Base-by-base conservation (phyloP, 2,888 invertebrate genomes). In the Andrena marginata region DNA sequence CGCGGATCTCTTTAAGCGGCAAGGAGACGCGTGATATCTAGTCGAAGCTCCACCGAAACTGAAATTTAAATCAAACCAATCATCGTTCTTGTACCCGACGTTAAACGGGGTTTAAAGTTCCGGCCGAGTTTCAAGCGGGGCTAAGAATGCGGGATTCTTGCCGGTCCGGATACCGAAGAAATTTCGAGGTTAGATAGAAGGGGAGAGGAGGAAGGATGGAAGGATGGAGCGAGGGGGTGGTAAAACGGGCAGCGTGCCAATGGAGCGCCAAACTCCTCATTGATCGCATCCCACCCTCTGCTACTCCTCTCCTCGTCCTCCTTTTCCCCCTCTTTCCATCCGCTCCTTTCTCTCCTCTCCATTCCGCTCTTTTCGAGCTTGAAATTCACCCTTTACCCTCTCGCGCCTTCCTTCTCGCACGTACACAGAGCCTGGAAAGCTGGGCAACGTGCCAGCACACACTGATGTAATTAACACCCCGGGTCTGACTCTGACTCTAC, bases 401-500 rank as follows among this genome's bases (percentile, higher is more conserved):
- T 62, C 51, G 31, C 69, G 59, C 75, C 51, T 64, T 51, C 80
- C 42, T 69, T 74, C 56, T 80, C 59, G 13, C 67, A 59, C 62
- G 62, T 64, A 56, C 26, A 59, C 63, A 64, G 1, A 60, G 73
- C 73, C 56, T 59, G 42, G 71, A 60, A 81, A 73, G 83, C 64
- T 23, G 89, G 90, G 91, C 92, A 89, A 85, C 80, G 83, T 89
- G 92, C 91, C 92, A 91, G 89, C 87, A 90, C 86, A 89, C 90
- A 90, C 88, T 88, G 90, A 92, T 92, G 90, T 92, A 91, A 92
- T 92, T 92, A 92, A 92, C 92, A 92, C 90, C 88, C 89, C 74
- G 23, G 2, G 71, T 74, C 81, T 87, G 86, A 79, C 77, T 77
- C 77, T 63, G 74, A 70, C 69, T 79, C 72, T 71, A 20, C 23